A percentile compares a stretch with the other conserved stretches of the same genome.
Evolutionary conservation across 2,888 invertebrate genomes (phyloP).

Genomic region (Tipula lateralis): DNA sequence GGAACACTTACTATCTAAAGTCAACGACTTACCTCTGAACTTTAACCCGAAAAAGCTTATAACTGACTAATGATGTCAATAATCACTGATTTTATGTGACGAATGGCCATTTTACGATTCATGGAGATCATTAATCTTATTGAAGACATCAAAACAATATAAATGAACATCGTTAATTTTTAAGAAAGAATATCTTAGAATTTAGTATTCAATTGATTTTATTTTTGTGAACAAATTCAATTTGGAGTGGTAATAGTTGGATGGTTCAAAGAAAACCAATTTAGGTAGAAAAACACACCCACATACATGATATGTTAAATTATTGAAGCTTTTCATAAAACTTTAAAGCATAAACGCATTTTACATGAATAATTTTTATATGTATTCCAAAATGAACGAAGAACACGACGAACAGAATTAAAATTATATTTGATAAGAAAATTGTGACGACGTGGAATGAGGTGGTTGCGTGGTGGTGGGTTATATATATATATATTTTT

Average conservation of each 20-base stretch:
- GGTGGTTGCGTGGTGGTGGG: not conserved
- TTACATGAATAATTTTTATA: not conserved
- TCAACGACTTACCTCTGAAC: no score
- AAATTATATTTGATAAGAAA: not conserved
- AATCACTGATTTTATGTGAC: no score
- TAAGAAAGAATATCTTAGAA: not conserved
- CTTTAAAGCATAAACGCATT: not conserved
- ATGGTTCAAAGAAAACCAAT: not conserved
- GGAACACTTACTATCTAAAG: no score
- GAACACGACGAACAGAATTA: not conserved
- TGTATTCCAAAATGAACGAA: not conserved
- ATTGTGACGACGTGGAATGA: not conserved
- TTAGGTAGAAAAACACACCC: not conserved
- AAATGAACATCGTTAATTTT: not conserved
- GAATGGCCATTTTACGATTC: no score
- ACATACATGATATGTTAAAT: not conserved
- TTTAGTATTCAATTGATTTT: not conserved
- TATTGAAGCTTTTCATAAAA: not conserved
- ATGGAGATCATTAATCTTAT: no score
- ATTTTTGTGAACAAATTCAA: not conserved
- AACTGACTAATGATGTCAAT: no score
- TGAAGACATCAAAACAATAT: not conserved
- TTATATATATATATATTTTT: no score
- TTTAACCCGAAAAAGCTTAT: no score
- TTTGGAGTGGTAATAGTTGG: not conserved